Conservation (phyloP, 2,888 invertebrate species). For the Agrotis segetum region DNA sequence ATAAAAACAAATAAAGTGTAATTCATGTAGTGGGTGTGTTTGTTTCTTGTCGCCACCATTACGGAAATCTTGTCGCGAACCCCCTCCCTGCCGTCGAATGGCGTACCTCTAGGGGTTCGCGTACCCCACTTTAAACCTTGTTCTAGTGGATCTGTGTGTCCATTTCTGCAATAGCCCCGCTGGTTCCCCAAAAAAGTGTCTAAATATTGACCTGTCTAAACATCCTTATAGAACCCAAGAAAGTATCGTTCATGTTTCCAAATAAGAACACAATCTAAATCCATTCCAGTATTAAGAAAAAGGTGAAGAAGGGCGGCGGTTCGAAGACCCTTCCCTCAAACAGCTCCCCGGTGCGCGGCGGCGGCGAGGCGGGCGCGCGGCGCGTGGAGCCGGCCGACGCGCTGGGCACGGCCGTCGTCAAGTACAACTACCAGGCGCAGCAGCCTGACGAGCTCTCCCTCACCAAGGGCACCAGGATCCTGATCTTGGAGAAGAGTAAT, state of each 20-base stretch:
- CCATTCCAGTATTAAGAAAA: slow-evolving; percentile 94
- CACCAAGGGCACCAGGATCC: slow-evolving; percentile 98
- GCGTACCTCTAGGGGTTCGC: no score
- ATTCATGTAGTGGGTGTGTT: no score
- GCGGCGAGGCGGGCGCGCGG: slow-evolving; percentile 93
- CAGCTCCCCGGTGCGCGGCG: slow-evolving; percentile 95
- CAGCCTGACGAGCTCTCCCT: slow-evolving; percentile 98
- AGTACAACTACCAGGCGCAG: slow-evolving; percentile 98
- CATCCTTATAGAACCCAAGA: no score
- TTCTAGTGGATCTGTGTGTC: not conserved
- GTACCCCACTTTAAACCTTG: no score
- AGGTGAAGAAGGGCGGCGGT: slow-evolving; percentile 95
- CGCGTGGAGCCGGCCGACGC: slow-evolving; percentile 97
- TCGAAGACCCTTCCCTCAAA: slow-evolving; percentile 96
- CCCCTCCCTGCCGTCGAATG: no score
- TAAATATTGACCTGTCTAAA: not conserved
- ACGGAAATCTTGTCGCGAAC: no score
- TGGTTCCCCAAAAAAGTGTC: not conserved
- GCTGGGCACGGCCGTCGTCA: slow-evolving; percentile 97
- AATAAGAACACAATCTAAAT: not conserved
- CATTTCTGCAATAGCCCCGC: no score
- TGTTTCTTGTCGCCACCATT: no score
- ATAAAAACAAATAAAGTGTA: no score
- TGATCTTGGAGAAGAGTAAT: slow-evolving; percentile 99
- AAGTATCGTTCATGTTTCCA: not conserved